Base-by-base conservation (phyloP, 2,888 invertebrate genomes). In the Embidobia sp. region DNA sequence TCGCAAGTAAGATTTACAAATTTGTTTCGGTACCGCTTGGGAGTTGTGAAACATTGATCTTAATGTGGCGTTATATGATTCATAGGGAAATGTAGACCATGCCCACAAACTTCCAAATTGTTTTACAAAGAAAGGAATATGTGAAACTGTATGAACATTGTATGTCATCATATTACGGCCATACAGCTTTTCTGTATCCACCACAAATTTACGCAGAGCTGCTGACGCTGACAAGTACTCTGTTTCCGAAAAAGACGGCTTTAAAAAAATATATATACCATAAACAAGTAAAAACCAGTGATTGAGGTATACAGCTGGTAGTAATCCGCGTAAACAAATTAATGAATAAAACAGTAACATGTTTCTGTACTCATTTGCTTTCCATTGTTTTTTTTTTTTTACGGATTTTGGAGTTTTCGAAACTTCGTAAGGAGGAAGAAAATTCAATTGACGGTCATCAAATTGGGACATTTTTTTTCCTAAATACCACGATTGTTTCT, bases 271-370 rank as follows among this genome's bases (percentile, higher is more conserved):
- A 0, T 18, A 11, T 3, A 67, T 26, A 2, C 40, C 18, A 26
- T 46, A 67, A 0, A 74, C 66, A 7, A 64, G 31, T 5, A 73
- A 22, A 13, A 18, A 44, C 72, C 63, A 73, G 22, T 73, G 73
- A 5, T 44, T 64, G 0, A 57, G 33, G 37, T 53, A 74, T 40
- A 48, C 53, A 6, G 59, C 29, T 11, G 59, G 53, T 13, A 78
- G 19, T 13, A 75, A 1, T 4, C 51, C 42, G 18, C 61, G 35
- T 5, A 75, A 46, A 22, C 67, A 75, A 5, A 40, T 10, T 13
- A 79, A 11, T 16, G 70, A 74, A 22, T 78, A 79, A 27, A 75
- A 79, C 1, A 78, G n/a, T 11, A 63, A 8, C 46, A 73, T 64
- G 5, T 26, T 51, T n/a, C 59, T 75, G 26, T 15, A 74, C 16